Conservation (phyloP, 30 jellyfish, hydroid and myxozoan species). For the Rhopilema esculentum region DNA sequence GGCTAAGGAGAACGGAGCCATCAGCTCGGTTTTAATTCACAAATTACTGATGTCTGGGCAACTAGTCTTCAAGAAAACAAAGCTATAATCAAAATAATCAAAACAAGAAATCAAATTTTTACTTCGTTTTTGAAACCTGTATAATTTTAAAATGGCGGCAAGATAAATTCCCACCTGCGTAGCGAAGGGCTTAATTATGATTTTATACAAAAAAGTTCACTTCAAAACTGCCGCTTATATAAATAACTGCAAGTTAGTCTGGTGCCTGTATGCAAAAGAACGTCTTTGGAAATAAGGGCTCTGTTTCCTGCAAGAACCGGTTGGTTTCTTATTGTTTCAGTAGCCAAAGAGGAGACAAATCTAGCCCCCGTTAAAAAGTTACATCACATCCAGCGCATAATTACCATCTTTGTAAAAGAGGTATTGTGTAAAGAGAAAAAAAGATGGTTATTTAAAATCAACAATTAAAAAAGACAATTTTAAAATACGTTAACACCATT, state of each 20-base stretch:
- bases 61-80: not conserved
- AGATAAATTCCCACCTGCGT: not conserved
- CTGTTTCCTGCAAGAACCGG: too few relatives aligned
- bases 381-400: too few relatives aligned
- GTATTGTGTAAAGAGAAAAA: not conserved
- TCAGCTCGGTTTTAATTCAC: not conserved
- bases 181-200: not conserved
- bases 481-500: too few relatives aligned
- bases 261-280: not conserved
- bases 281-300: not conserved
- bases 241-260: not conserved
- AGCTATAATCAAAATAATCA: not conserved
- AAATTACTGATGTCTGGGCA: not conserved
- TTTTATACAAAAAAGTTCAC: not conserved
- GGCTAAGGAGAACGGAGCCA: not conserved
- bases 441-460: not conserved
- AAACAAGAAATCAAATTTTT: not conserved
- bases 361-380: too few relatives aligned
- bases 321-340: too few relatives aligned
- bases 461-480: not conserved
- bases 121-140: not conserved
- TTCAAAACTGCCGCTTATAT: not conserved
- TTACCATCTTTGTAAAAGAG: too few relatives aligned
- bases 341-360: too few relatives aligned
- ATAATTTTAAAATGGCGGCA: not conserved